These are phyloP conservation scores for Indicator maculatus DNA, from an alignment of 2,113 vertebrate genomes.

Conservation along the genomic window DNA sequence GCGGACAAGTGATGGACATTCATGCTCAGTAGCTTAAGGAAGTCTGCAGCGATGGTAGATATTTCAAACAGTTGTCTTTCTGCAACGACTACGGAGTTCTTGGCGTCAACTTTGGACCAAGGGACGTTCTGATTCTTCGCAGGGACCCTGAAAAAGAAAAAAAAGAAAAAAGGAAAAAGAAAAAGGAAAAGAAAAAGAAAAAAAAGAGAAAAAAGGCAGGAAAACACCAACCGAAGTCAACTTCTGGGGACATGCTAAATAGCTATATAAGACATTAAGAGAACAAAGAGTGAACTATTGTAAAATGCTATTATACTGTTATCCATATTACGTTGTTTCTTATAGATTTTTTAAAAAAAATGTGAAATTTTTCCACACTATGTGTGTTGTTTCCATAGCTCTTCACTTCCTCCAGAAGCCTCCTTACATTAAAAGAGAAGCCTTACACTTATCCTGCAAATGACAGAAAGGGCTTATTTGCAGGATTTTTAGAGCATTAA, in stretches of 20 bases:
- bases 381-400: slow-evolving; percentile 95
- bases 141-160: slow-evolving; percentile 84
- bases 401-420: slow-evolving; percentile 90
- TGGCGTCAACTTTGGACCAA: slow-evolving; percentile 87
- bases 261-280: slow-evolving; percentile 96
- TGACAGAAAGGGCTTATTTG: slow-evolving; percentile 82
- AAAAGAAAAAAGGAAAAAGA: no score
- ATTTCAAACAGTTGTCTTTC: slow-evolving; percentile 85
- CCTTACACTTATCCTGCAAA: slow-evolving; percentile 88
- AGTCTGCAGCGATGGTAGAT: slow-evolving; percentile 81
- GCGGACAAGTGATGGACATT: slow-evolving; percentile 90
- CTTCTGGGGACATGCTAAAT: slow-evolving; percentile 93
- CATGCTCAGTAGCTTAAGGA: slow-evolving; percentile 88
- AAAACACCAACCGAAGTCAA: slow-evolving; percentile 86
- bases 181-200: no score
- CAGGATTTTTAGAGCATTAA: slow-evolving; percentile 87
- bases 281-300: slow-evolving; percentile 99
- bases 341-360: slow-evolving; percentile 99
- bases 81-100: slow-evolving; percentile 87
- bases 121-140: slow-evolving; percentile 87
- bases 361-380: slow-evolving; percentile 99
- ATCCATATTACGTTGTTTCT: slow-evolving; percentile 99
- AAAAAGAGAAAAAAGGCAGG: slow-evolving; percentile 51
- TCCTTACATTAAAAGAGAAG: slow-evolving; percentile 86
- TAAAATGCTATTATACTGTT: slow-evolving; percentile 99